Evolutionary conservation across 2,888 invertebrate species (phyloP).

Genomic region (Venustoraphidia nigricollis): DNA sequence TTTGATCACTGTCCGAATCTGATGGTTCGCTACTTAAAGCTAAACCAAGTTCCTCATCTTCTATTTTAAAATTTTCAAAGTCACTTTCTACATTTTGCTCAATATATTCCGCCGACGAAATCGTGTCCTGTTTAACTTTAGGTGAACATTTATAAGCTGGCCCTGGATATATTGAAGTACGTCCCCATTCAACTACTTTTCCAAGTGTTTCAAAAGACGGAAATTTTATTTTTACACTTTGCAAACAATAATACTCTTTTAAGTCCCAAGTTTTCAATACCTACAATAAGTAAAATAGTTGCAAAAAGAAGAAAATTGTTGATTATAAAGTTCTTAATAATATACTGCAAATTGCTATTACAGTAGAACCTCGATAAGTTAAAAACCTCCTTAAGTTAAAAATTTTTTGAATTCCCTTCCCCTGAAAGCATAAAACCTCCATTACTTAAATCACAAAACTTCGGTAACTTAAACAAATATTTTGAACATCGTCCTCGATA

Average conservation of each 20-base stretch:
- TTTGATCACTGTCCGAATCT: too few species aligned
- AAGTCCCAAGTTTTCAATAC: constrained; percentile 42
- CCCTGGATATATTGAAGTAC: constrained; percentile 36
- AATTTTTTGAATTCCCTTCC: too few species aligned
- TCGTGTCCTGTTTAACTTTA: background rate
- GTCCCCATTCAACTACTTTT: constrained; percentile 40
- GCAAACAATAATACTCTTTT: constrained; percentile 37
- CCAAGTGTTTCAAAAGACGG: constrained; percentile 39
- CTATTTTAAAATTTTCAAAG: constrained; percentile 12
- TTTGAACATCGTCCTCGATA: too few species aligned
- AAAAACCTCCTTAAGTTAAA: too few species aligned
- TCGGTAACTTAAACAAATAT: too few species aligned
- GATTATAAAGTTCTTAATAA: background rate
- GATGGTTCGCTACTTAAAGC: too few species aligned
- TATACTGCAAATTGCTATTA: too few species aligned
- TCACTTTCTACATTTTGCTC: constrained; percentile 22
- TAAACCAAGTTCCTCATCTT: constrained; percentile 20
- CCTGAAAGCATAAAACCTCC: too few species aligned
- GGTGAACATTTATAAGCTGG: constrained; percentile 22
- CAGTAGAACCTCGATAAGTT: too few species aligned
- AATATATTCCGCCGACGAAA: constrained; percentile 20
- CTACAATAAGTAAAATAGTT: constrained; percentile 23
- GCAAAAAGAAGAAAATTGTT: constrained; percentile 4
- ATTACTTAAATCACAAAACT: too few species aligned
- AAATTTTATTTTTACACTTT: constrained; percentile 37